Evolutionary conservation across 2,797 vertebrate species (phyloP).

Genomic region (Okamejei kenojei): DNA sequence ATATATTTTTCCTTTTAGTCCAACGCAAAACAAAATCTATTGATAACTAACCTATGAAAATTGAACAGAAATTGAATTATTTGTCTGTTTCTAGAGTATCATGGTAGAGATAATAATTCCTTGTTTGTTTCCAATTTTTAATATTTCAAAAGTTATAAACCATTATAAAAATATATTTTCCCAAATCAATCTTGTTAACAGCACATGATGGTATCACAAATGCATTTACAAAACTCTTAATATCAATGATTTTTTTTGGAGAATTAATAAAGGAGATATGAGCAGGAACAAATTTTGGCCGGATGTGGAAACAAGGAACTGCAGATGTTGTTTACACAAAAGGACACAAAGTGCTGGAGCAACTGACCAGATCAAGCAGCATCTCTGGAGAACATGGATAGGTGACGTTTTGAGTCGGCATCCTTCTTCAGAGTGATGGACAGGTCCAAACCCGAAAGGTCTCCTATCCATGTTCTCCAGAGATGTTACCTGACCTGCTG

Average conservation of each 20-base stretch:
- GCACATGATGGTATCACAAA: background rate
- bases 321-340: too few relatives aligned
- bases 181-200: background rate
- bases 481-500: too few relatives aligned
- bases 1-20: background rate
- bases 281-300: background rate
- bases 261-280: background rate
- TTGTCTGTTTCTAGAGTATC: background rate
- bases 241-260: background rate
- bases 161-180: background rate
- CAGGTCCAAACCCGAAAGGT: too few relatives aligned
- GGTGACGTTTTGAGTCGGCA: too few relatives aligned
- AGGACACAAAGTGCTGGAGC: too few relatives aligned
- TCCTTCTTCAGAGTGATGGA: too few relatives aligned
- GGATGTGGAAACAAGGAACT: background rate
- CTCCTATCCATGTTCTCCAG: too few relatives aligned
- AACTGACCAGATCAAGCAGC: too few relatives aligned
- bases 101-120: background rate
- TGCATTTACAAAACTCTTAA: background rate
- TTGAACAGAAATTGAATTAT: background rate
- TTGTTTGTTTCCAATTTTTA: background rate
- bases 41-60: background rate
- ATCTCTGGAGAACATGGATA: too few relatives aligned
- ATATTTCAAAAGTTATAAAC: background rate
- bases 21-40: background rate